phyloP scores from a whole-genome alignment of 2,888 invertebrate genomes.

The Idaea aversata region DNA sequence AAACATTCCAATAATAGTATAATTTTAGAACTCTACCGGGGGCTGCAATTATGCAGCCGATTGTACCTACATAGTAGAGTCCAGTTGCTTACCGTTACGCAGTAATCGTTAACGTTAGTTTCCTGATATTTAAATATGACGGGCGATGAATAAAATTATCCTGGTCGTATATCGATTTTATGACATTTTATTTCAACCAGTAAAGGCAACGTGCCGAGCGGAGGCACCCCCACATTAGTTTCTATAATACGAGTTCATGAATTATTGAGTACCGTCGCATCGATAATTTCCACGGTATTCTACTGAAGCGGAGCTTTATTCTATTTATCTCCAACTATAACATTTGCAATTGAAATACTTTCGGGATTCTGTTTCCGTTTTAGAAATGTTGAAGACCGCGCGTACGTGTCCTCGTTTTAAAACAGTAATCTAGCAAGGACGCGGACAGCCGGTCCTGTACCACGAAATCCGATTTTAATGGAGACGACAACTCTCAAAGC shows the following conservation, averaged over 20 bases:
- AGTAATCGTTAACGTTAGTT: conserved; percentile 16
- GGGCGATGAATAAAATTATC: conserved; percentile 2
- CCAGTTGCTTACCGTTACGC: conserved; percentile 19
- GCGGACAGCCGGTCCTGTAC: conserved; percentile 33
- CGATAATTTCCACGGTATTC: conserved; percentile 41
- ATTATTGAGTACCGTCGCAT: conserved; percentile 37
- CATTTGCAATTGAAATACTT: conserved; percentile 50
- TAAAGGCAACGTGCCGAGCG: conserved; percentile 19
- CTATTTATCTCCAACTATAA: conserved; percentile 48
- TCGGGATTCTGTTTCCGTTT: conserved; percentile 49
- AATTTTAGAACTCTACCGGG: no score
- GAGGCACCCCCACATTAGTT: conserved; percentile 17
- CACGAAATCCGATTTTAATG: conserved; percentile 31
- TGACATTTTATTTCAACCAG: conserved; percentile 7
- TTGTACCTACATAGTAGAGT: conserved; percentile 7
- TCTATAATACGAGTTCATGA: conserved; percentile 31
- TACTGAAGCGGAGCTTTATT: conserved; percentile 32
- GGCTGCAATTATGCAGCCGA: no score
- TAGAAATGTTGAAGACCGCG: conserved; percentile 39
- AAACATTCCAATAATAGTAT: no score
- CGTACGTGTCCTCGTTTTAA: conserved; percentile 47
- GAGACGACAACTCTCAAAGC: conserved; percentile 36
- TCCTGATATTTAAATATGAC: conserved; percentile 12
- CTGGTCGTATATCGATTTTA: not conserved
- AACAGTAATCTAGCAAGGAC: conserved; percentile 48